phyloP scores from a whole-genome alignment of 2,113 vertebrate species.

The Semnornis frantzii region DNA sequence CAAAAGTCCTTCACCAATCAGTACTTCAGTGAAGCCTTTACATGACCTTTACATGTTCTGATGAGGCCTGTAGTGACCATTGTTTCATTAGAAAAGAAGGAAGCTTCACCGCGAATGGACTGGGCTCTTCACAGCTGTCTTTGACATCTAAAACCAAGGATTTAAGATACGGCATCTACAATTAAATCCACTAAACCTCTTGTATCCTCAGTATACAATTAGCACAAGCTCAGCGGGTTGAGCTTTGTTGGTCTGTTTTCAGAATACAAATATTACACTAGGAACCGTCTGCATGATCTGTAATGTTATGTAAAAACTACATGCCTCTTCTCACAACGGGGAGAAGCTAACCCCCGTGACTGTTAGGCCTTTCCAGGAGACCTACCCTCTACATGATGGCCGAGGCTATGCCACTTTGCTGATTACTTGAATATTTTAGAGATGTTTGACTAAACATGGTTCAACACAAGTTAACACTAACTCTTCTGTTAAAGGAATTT shows the following conservation, averaged over 20 bases:
- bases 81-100: rapidly evolving
- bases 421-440: not conserved
- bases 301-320: not conserved
- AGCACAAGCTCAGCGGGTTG: not conserved
- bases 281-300: not conserved
- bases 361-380: not conserved
- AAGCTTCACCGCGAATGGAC: not conserved
- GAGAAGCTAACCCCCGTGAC: not conserved
- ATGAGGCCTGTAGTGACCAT: not conserved
- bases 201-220: not conserved
- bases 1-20: not conserved
- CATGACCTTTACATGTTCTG: not conserved
- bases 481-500: not conserved
- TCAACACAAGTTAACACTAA: not conserved
- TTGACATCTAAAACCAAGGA: not conserved
- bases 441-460: not conserved
- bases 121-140: not conserved
- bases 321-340: not conserved
- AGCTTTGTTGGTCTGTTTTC: not conserved
- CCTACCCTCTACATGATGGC: rapidly evolving
- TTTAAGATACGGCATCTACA: not conserved
- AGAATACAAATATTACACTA: not conserved
- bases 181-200: not conserved
- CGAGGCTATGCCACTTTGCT: not conserved
- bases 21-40: not conserved